phyloP scores from a whole-genome alignment of 2,797 vertebrate genomes.

The Dicrostonyx torquatus region DNA sequence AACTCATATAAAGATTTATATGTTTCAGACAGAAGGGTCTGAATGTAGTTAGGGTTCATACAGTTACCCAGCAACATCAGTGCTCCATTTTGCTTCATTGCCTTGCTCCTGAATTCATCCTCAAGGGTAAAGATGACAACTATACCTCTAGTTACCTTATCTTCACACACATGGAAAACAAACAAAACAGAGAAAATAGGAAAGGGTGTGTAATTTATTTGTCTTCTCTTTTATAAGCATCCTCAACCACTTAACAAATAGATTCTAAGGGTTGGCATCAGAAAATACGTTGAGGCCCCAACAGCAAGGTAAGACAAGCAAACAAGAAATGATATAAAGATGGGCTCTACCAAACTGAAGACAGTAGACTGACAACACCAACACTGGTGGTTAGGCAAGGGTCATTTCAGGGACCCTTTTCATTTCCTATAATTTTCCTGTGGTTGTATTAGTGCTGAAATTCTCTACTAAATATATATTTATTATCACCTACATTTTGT shows the following conservation, averaged over 20 bases:
- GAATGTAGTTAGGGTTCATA: neutral
- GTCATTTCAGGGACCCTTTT: neutral
- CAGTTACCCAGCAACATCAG: neutral
- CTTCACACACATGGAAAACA: neutral
- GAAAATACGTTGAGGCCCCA: neutral
- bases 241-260: neutral
- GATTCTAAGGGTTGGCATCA: neutral
- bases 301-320: neutral
- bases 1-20: neutral
- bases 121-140: neutral
- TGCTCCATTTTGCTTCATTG: neutral
- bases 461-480: conserved; percentile 8
- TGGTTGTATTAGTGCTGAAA: neutral
- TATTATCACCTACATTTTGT: neutral
- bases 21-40: neutral
- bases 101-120: neutral
- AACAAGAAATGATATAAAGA: neutral
- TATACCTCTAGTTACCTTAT: neutral
- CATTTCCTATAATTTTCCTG: neutral
- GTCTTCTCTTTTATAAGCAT: neutral
- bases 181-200: neutral
- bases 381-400: neutral
- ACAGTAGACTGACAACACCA: neutral
- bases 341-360: neutral
- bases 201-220: neutral